Base-by-base conservation (phyloP, 1,140 invertebrate genomes). In the Drosophila rufa region DNA sequence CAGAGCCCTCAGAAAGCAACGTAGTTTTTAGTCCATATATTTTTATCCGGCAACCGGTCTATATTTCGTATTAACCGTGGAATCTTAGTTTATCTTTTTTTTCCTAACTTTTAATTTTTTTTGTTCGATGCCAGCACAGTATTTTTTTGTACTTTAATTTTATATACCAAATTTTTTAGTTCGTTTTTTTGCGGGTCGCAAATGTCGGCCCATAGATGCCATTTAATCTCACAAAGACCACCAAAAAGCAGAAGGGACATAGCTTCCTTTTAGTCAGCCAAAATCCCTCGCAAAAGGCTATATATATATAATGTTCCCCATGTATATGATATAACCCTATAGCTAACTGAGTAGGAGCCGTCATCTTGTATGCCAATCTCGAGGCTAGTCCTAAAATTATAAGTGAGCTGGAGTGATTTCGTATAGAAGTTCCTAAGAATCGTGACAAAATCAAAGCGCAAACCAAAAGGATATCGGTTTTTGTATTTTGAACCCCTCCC, bases 111-210 rank as follows among this genome's bases (percentile, higher is more conserved):
- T 33, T 33, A 33, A 33, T 33, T 36, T 30, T 30, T 61, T 61
- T 73, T n/a, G 65, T 55, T 75, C 57, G 42, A 70, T 67, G 58
- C 78, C 79, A 74, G 68, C 80, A 77, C 83, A 87, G 83, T 87
- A 87, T 87, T 87, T 83, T 80, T 82, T 75, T 71, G 61, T 86
- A 68, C 47, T 79, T 82, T 82, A 51, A 59, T 75, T 85, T 80
- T 78, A 55, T 62, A 59, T 65, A 68, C 22, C 56, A 48, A 50
- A 75, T 78, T 74, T 61, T 69, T 78, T 75, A 64, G 55, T 51
- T 74, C 11, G 22, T n/a, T 53, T 25, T 6, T 19, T 33, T 36
- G 17, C 22, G 36, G 40, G 12, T 56, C 8, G 53, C 50, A 14
- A 14, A 30, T 9, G 36, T 42, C 50, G 36, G 43, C 48, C 74